Conservation (phyloP, 2,888 invertebrate genomes). For the Trachelus troglodyta region DNA sequence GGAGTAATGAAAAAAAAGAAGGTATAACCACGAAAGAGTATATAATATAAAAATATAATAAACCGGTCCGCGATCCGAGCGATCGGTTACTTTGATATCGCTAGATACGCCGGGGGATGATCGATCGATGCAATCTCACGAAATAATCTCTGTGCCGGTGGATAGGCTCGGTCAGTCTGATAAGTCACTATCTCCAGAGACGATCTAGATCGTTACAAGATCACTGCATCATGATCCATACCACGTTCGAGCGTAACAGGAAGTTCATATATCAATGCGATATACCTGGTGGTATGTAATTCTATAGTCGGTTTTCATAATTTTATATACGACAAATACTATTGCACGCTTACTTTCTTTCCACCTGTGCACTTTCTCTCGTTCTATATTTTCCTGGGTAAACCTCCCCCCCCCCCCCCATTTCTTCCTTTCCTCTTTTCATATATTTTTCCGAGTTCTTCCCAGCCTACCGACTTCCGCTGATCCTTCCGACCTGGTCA, state of each 20-base stretch:
- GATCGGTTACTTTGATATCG: background rate
- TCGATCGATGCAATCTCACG: background rate
- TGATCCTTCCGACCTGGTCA: no score
- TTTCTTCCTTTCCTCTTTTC: no score
- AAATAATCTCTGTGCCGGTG: background rate
- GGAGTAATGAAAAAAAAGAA: background rate
- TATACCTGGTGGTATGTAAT: background rate
- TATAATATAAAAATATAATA: background rate
- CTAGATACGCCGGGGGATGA: background rate
- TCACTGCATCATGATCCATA: background rate
- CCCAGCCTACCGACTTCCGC: no score
- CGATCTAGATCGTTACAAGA: background rate
- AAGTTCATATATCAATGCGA: background rate
- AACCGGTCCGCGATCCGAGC: background rate
- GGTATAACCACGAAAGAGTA: background rate
- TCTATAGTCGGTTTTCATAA: background rate
- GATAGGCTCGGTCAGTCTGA: background rate
- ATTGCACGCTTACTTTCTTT: no score
- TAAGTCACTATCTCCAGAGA: background rate
- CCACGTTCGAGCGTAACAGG: background rate
- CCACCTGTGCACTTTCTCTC: no score
- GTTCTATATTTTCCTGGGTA: no score
- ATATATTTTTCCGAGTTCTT: no score
- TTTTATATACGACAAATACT: background rate
- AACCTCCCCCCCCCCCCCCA: no score